These are phyloP conservation scores for Mythimna pallens DNA, from an alignment of 2,888 invertebrate species.

Conservation along the genomic window DNA sequence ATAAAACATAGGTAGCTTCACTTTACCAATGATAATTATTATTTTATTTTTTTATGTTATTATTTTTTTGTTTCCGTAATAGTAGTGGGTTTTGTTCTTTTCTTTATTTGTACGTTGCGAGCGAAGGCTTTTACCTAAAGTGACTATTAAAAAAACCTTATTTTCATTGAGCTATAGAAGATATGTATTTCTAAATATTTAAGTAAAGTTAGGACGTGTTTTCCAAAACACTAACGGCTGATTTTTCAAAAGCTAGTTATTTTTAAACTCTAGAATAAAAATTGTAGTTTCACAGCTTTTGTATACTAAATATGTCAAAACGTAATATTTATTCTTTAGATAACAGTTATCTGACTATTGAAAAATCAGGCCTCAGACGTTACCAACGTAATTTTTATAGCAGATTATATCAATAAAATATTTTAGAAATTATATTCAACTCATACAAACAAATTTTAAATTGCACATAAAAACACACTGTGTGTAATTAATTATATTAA, in stretches of 20 bases:
- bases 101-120: background rate
- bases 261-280: no score
- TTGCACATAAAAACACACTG: background rate
- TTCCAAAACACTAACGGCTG: background rate
- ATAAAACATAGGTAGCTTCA: constrained; percentile 90
- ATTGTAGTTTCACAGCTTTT: no score
- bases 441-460: background rate
- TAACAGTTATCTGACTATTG: no score
- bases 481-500: background rate
- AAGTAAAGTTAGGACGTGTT: background rate
- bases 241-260: no score
- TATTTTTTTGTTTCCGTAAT: constrained; percentile 45
- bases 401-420: background rate
- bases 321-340: no score
- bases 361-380: no score
- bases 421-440: background rate
- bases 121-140: background rate
- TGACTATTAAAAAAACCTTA: background rate
- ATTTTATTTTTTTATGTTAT: constrained; percentile 43
- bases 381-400: no score
- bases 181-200: background rate
- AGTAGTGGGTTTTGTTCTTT: background rate
- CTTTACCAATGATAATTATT: constrained; percentile 68
- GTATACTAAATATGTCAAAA: no score
- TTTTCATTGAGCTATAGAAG: background rate